These are phyloP conservation scores for Galendromus occidentalis DNA, from an alignment of 1,140 invertebrate genomes.

Conservation along the genomic window DNA sequence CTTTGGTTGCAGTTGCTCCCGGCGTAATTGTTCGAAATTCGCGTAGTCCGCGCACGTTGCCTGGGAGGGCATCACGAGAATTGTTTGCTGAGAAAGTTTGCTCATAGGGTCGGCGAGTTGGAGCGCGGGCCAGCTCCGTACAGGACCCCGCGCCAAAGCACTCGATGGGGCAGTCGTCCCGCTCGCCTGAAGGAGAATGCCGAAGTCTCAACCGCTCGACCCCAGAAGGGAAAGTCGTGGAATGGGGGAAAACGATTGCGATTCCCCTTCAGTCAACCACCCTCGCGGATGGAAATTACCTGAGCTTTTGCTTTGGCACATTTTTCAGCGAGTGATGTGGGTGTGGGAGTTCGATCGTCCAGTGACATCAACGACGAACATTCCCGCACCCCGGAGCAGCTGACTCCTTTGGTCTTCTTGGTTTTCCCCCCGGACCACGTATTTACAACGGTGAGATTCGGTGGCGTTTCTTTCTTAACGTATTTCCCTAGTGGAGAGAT, in stretches of 20 bases:
- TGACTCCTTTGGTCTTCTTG: no score
- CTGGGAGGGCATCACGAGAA: neutral
- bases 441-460: no score
- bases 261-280: no score
- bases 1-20: neutral
- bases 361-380: conserved; percentile 1
- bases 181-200: no score
- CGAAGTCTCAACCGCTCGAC: no score
- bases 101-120: neutral
- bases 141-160: neutral
- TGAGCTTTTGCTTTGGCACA: conserved; percentile 3
- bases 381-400: neutral
- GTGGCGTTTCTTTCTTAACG: no score
- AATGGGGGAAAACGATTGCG: no score
- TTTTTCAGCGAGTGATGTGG: neutral
- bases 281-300: neutral
- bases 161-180: neutral
- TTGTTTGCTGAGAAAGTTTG: neutral
- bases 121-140: neutral
- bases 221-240: no score
- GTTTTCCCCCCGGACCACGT: neutral
- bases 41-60: neutral
- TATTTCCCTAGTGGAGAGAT: no score
- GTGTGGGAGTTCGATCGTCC: neutral
- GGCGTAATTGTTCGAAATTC: neutral